Evolutionary conservation across 1,140 invertebrate species (phyloP).

Genomic region (Ooceraea biroi): DNA sequence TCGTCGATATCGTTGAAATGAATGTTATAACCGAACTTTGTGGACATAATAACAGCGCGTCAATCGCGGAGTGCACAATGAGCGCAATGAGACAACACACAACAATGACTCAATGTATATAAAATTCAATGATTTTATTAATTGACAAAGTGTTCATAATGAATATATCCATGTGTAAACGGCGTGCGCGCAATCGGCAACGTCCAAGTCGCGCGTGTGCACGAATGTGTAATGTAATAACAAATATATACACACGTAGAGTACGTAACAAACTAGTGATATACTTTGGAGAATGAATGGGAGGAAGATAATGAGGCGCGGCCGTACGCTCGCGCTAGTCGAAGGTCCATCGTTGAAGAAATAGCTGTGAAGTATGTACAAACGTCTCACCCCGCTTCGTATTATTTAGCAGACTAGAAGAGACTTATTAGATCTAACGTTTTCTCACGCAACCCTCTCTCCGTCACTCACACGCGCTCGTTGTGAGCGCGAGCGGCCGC

Average conservation of each 20-base stretch:
- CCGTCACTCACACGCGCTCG: slow-evolving; percentile 34
- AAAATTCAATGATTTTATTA: slow-evolving; percentile 86
- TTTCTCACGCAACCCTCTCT: no score
- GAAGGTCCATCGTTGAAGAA: slow-evolving; percentile 37
- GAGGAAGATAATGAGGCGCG: slow-evolving; percentile 66
- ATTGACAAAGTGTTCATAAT: slow-evolving; percentile 87
- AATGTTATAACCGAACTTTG: slow-evolving; percentile 26
- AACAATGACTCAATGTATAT: slow-evolving; percentile 68
- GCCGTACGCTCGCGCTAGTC: slow-evolving; percentile 16
- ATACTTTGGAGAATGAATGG: slow-evolving; percentile 80
- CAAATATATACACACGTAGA: slow-evolving; percentile 85
- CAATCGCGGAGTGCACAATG: slow-evolving; percentile 8
- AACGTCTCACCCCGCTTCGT: slow-evolving; percentile 47
- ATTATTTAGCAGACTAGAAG: slow-evolving; percentile 65
- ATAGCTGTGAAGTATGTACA: slow-evolving; percentile 64
- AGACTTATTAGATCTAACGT: slow-evolving; percentile 62
- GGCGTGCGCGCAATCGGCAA: slow-evolving; percentile 69
- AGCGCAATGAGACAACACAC: slow-evolving; percentile 43
- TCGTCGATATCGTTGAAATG: no score
- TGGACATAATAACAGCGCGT: slow-evolving; percentile 3
- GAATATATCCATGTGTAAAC: slow-evolving; percentile 82
- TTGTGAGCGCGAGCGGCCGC: slow-evolving; percentile 51
- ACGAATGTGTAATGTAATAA: slow-evolving; percentile 79
- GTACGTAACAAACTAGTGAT: slow-evolving; percentile 85
- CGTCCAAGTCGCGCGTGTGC: slow-evolving; percentile 66